Conservation (phyloP, 1,140 invertebrate species). For the Andricus grossulariae region DNA sequence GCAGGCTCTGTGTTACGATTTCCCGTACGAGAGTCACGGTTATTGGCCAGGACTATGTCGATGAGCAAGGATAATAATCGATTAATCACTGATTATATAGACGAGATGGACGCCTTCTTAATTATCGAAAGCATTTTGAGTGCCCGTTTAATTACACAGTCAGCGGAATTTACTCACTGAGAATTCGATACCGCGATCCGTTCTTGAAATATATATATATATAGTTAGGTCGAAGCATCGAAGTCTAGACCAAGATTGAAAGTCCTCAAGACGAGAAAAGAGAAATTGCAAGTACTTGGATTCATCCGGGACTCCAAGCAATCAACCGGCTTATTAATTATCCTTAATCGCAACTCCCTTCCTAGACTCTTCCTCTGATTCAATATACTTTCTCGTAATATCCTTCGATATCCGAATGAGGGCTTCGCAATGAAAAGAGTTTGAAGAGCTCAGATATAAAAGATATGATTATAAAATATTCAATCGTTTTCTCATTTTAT, state of each 20-base stretch:
- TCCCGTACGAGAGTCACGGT: conserved; percentile 22
- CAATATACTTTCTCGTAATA: too few species aligned
- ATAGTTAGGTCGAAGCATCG: background rate
- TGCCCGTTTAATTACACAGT: conserved; percentile 39
- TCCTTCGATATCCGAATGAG: too few species aligned
- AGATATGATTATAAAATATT: too few species aligned
- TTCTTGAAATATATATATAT: background rate
- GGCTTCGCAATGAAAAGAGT: too few species aligned
- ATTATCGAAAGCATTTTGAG: conserved; percentile 31
- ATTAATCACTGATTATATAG: conserved; percentile 10
- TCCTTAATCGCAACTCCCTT: background rate
- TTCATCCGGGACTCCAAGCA: background rate
- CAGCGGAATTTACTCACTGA: conserved; percentile 34
- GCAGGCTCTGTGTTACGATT: conserved; percentile 1
- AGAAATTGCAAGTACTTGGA: background rate
- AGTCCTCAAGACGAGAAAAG: background rate
- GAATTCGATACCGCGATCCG: background rate
- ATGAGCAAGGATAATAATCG: conserved; percentile 22
- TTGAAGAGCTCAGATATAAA: too few species aligned
- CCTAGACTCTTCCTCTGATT: too few species aligned
- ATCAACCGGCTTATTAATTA: conserved; percentile 19
- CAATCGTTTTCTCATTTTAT: too few species aligned
- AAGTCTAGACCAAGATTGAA: background rate
- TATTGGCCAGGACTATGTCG: conserved; percentile 29
- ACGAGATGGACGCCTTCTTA: conserved; percentile 16